phyloP scores from a whole-genome alignment of 2,797 vertebrate species.

The Sebastes glaucus region DNA sequence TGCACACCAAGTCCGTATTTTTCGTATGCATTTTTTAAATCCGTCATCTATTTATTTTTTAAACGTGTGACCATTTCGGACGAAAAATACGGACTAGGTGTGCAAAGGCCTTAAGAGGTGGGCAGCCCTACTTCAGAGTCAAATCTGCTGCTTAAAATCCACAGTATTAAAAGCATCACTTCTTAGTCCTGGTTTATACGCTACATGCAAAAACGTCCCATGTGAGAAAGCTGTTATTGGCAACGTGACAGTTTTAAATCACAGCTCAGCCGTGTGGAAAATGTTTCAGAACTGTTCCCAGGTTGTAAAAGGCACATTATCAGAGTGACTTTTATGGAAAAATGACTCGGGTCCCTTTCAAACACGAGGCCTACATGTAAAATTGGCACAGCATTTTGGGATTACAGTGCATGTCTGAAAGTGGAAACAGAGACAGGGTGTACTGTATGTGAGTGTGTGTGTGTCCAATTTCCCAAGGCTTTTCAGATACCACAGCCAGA shows the following conservation, averaged over 20 bases:
- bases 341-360: slow-evolving; percentile 26
- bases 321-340: slow-evolving; percentile 31
- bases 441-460: slow-evolving; percentile 59
- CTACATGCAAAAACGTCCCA: background rate
- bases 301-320: slow-evolving; percentile 20
- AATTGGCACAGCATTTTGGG: slow-evolving; percentile 46
- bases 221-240: background rate
- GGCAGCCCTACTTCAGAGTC: background rate
- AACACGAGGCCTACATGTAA: slow-evolving; percentile 47
- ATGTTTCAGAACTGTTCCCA: slow-evolving; percentile 17
- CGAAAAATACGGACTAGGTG: no score
- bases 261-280: slow-evolving; percentile 1
- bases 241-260: slow-evolving; percentile 12
- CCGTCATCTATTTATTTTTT: no score
- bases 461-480: slow-evolving; percentile 73
- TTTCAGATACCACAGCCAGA: slow-evolving; percentile 76
- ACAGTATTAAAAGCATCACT: background rate
- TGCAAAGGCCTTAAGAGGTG: no score
- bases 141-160: background rate
- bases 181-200: background rate
- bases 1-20: no score
- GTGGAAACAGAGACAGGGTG: slow-evolving; percentile 68
- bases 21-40: no score
- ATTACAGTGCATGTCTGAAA: slow-evolving; percentile 57
- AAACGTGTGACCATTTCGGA: accelerated